These are phyloP conservation scores for Ictidomys tridecemlineatus DNA, from an alignment of 2,113 vertebrate genomes.

Conservation along the genomic window DNA sequence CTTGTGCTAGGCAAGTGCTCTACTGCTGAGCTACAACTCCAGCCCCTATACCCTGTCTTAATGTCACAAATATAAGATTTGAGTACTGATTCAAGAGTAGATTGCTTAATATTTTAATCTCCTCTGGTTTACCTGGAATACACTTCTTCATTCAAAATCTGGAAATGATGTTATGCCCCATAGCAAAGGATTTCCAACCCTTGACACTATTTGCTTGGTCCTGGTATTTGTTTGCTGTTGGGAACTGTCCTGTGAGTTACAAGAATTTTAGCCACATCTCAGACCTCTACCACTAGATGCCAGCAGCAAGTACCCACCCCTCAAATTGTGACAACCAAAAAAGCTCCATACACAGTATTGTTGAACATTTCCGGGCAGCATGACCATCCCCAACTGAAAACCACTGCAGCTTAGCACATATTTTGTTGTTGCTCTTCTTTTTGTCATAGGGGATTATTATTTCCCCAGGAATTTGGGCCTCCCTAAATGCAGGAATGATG, in stretches of 20 bases:
- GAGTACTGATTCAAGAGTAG: background rate
- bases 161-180: background rate
- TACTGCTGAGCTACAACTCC: too few species aligned
- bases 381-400: background rate
- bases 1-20: too few species aligned
- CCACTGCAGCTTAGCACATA: background rate
- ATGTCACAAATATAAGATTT: background rate
- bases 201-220: background rate
- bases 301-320: background rate
- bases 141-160: conserved; percentile 40
- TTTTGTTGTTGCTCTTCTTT: background rate
- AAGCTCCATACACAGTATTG: background rate
- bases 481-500: background rate
- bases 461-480: background rate
- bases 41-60: background rate
- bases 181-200: background rate
- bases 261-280: background rate
- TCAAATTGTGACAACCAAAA: background rate
- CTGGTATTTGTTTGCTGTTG: background rate
- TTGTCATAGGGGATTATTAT: background rate
- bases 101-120: background rate
- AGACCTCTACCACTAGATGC: background rate
- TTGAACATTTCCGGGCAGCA: background rate
- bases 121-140: background rate
- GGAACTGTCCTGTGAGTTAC: background rate